phyloP scores from a whole-genome alignment of 2,113 vertebrate species.

The Corvus hawaiiensis region DNA sequence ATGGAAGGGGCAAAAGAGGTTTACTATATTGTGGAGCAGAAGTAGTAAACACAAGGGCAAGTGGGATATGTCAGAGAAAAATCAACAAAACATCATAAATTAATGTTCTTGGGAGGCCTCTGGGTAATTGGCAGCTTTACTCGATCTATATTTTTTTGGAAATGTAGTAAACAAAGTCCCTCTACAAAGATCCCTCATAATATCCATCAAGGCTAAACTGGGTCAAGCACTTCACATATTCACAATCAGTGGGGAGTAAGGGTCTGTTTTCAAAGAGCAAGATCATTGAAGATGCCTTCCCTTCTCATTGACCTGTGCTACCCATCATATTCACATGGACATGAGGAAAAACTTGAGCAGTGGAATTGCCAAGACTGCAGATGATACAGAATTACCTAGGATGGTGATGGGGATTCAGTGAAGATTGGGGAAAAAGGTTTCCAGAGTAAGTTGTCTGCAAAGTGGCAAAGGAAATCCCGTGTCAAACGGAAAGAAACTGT shows the following conservation, averaged over 20 bases:
- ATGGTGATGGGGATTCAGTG: background rate
- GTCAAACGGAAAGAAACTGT: background rate
- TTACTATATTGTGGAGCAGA: background rate
- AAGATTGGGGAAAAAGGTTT: background rate
- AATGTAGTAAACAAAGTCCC: background rate
- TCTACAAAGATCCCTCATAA: background rate
- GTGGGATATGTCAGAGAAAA: background rate
- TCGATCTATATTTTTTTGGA: background rate
- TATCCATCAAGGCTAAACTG: background rate
- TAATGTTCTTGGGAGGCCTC: background rate
- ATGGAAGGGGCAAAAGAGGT: background rate
- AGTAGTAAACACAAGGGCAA: background rate
- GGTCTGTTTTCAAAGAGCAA: background rate
- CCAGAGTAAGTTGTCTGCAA: background rate
- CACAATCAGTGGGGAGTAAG: background rate
- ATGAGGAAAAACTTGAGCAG: background rate
- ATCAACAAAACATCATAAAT: background rate
- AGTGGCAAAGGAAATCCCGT: background rate
- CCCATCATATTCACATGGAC: background rate
- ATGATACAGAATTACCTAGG: background rate
- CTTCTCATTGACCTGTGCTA: background rate
- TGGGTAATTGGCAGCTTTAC: background rate
- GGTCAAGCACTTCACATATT: background rate
- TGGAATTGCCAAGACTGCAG: background rate
- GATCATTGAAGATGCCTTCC: background rate